Evolutionary conservation across 2,888 invertebrate species (phyloP).

Genomic region (Tethea ocularis): DNA sequence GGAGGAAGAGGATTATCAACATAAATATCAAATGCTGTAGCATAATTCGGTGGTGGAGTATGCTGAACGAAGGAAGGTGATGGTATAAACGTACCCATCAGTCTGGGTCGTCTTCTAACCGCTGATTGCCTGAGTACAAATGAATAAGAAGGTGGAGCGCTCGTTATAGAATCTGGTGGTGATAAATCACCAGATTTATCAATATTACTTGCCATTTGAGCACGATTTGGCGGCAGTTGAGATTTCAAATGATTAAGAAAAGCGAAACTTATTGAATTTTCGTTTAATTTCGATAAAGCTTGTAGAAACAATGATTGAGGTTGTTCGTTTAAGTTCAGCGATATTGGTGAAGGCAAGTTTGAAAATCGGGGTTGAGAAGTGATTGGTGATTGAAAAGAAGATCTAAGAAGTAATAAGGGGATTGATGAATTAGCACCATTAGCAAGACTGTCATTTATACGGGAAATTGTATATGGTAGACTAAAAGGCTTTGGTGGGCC

Average conservation of each 20-base stretch:
- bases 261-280: constrained; percentile 48
- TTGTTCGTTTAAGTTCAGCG: constrained; percentile 34
- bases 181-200: constrained; percentile 47
- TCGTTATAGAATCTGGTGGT: constrained; percentile 68
- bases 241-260: constrained; percentile 35
- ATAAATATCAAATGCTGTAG: constrained; percentile 73
- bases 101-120: constrained; percentile 59
- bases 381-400: constrained; percentile 27
- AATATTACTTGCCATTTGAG: constrained; percentile 9
- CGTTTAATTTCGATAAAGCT: constrained; percentile 63
- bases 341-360: constrained; percentile 40
- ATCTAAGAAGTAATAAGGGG: constrained; percentile 36
- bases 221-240: constrained; percentile 19
- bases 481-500: constrained; percentile 21
- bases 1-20: constrained; percentile 61
- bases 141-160: constrained; percentile 75
- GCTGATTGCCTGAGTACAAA: constrained; percentile 73
- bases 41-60: constrained; percentile 73
- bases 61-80: constrained; percentile 74
- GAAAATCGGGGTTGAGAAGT: constrained; percentile 35
- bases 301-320: constrained; percentile 62
- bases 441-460: constrained; percentile 1
- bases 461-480: neutral
- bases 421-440: constrained; percentile 17
- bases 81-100: constrained; percentile 74